phyloP scores from a whole-genome alignment of 2,113 vertebrate species.

The Salvelinus alpinus region DNA sequence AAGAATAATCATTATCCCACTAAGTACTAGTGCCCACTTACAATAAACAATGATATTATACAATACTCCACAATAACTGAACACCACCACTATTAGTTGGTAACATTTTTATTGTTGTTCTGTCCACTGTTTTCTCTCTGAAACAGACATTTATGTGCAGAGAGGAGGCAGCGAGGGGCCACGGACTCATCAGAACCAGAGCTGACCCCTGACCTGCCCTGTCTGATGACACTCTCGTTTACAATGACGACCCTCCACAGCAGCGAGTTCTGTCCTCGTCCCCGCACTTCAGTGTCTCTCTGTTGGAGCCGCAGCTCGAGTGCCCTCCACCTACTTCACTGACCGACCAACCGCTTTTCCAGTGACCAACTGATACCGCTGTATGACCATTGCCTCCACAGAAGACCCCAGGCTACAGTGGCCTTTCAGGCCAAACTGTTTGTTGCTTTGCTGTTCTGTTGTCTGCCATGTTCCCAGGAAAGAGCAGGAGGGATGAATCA shows the following conservation, averaged over 20 bases:
- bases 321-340: constrained; percentile 28
- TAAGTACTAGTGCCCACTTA: too few species aligned
- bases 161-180: not conserved
- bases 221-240: constrained; percentile 39
- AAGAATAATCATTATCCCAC: not conserved
- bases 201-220: constrained; percentile 21
- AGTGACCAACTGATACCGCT: constrained; percentile 15
- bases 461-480: not conserved
- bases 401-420: constrained; percentile 1
- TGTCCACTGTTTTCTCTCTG: not conserved
- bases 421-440: not conserved
- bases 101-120: not conserved
- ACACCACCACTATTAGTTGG: not conserved
- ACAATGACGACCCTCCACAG: constrained; percentile 8
- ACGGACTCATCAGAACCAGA: not conserved
- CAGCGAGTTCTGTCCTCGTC: constrained; percentile 13
- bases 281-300: constrained; percentile 9
- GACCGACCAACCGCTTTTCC: constrained; percentile 11
- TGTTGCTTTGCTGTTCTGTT: not conserved
- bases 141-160: not conserved
- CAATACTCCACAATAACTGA: not conserved
- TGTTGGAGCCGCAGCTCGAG: constrained; percentile 22
- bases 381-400: not conserved
- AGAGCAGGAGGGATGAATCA: not conserved
- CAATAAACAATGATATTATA: not conserved